A percentile compares a stretch with the other conserved stretches of the same genome.
Evolutionary conservation across 2,797 vertebrate genomes (phyloP).

Genomic region (Micrastur ruficollis): DNA sequence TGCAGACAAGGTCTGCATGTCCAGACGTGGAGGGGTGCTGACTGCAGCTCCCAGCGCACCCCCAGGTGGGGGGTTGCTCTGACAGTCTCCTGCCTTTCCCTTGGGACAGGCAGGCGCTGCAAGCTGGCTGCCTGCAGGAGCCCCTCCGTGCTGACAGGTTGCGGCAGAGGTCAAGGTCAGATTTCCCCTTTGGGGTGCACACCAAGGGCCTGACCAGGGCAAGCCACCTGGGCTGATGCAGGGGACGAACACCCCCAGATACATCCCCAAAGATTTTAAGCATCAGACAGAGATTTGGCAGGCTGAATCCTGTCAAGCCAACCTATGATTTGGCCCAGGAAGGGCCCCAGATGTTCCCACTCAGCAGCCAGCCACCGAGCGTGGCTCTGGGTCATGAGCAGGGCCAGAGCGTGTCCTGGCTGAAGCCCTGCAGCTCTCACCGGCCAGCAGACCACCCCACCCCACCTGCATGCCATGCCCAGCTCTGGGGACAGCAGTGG

Average conservation of each 20-base stretch:
- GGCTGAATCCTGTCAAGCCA: background rate
- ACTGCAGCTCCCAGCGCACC: background rate
- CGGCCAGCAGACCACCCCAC: accelerated
- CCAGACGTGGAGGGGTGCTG: accelerated
- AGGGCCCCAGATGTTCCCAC: background rate
- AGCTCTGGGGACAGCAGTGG: background rate
- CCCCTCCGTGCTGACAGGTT: background rate
- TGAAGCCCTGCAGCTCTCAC: background rate
- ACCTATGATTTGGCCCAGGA: background rate
- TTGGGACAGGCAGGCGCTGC: accelerated
- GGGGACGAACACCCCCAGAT: too few species aligned
- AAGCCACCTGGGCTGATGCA: background rate
- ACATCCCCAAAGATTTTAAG: background rate
- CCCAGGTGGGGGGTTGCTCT: accelerated
- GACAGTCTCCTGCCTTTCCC: background rate
- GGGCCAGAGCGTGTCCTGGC: background rate
- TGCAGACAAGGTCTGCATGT: background rate
- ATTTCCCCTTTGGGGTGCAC: background rate
- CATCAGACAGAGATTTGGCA: background rate
- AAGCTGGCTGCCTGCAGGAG: background rate
- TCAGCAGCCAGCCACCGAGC: background rate
- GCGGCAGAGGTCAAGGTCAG: background rate
- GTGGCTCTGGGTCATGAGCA: background rate
- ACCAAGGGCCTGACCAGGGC: background rate
- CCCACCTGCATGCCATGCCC: too few species aligned